A percentile compares a stretch with the other conserved stretches of the same genome.
Evolutionary conservation across 1,140 invertebrate genomes (phyloP).

Genomic region (Gryllus bimaculatus): DNA sequence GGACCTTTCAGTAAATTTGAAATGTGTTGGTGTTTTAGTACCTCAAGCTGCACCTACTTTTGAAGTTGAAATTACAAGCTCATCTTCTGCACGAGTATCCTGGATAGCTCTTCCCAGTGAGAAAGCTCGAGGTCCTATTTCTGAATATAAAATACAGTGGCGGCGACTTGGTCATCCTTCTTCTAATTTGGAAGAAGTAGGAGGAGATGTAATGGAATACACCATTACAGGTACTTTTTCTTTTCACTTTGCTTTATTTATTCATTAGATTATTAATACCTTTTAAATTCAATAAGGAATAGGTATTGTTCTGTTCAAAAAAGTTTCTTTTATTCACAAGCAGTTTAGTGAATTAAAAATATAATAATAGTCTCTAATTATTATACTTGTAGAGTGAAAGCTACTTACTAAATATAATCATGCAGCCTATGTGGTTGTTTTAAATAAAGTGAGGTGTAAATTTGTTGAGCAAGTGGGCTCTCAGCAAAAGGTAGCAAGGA

Average conservation of each 20-base stretch:
- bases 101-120: slow-evolving; percentile 48
- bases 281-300: no score
- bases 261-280: no score
- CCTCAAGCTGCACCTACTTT: slow-evolving; percentile 15
- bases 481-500: no score
- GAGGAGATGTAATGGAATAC: slow-evolving; percentile 35
- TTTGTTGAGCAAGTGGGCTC: no score
- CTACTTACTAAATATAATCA: no score
- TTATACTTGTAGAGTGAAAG: no score
- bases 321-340: no score
- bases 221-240: slow-evolving; percentile 42
- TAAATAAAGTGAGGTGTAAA: no score
- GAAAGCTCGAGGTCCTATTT: slow-evolving; percentile 46
- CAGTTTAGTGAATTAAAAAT: no score
- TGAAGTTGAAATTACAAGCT: slow-evolving; percentile 36
- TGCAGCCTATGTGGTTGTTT: no score
- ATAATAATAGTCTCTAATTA: no score
- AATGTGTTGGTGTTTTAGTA: slow-evolving; percentile 10
- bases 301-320: no score
- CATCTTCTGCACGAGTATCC: slow-evolving; percentile 44
- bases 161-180: slow-evolving; percentile 39
- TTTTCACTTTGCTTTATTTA: not conserved
- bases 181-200: slow-evolving; percentile 36
- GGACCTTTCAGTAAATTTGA: not conserved
- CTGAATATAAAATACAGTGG: slow-evolving; percentile 54